Evolutionary conservation across 2,113 vertebrate species (phyloP), one percentile per base, ranked within the genome.

Genomic region (Bolborhynchus lineola): DNA sequence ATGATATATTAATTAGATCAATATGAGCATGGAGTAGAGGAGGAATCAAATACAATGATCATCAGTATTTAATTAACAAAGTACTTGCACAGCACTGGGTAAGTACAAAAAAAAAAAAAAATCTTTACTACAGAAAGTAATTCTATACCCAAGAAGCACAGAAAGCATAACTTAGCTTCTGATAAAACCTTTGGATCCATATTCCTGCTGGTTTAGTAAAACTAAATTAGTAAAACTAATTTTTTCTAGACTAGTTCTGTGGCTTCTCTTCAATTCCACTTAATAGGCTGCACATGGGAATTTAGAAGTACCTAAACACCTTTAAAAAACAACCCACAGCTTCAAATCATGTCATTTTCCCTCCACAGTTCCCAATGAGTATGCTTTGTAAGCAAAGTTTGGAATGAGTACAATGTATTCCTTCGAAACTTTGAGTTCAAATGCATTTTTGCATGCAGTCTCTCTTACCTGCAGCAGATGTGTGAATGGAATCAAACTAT

Each of bases 321-420:
- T 64, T 80, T 33, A 3, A 29, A 52, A 46, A 72, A 25, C 3
- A 26, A 39, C 11, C 16, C 31, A 55, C 16, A 67, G 33, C 11
- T 78, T 5, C 41, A 11, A 14, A 6, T 28, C 0, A 47, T 55
- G 9, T 28, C 0, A 52, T 64, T 65, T 60, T 46, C 20, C 19
- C 11, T 33, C 13, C 72, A 29, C 7, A 75, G 29, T 15, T 86
- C 46, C 31, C 65, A 59, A 11, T 16, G 6, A 47, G 29, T 17
- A 11, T 5, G 5, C 33, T 85, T 79, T 75, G 39, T 33, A 80
- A 80, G 42, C 4, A 71, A 74, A 47, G 31, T 35, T 23, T 35
- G 9, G 21, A 47, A 68, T 13, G 3, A 74, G 59, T 57, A 23
- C 24, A 53, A 24, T 0, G 2, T 21, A 12, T 64, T 82, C 55